These are phyloP conservation scores for Lordiphosa fenestrarum DNA, from an alignment of 2,888 invertebrate species.

Conservation along the genomic window DNA sequence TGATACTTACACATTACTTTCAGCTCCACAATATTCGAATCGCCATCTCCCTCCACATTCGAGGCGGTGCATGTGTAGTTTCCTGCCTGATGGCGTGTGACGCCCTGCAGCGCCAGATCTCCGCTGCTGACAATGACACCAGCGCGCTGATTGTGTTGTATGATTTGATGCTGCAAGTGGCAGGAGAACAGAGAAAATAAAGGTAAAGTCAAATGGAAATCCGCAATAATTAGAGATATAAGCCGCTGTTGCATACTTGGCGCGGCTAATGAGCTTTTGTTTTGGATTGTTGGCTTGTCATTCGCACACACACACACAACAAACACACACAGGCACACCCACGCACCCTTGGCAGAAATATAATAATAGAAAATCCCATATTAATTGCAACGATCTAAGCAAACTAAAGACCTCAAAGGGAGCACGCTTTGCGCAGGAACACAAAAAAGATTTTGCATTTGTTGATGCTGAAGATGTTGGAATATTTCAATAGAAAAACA, in stretches of 20 bases:
- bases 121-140: slow-evolving; percentile 93
- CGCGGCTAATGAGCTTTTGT: slow-evolving; percentile 29
- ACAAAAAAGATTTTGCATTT: too few relatives aligned
- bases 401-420: slow-evolving; percentile 9
- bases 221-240: slow-evolving; percentile 16
- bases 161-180: slow-evolving; percentile 86
- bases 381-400: slow-evolving; percentile 11
- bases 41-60: slow-evolving; percentile 94
- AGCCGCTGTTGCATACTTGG: background rate
- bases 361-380: background rate
- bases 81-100: slow-evolving; percentile 90
- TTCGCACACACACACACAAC: slow-evolving; percentile 5
- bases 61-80: slow-evolving; percentile 94
- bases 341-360: background rate
- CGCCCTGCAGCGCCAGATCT: slow-evolving; percentile 89
- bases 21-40: slow-evolving; percentile 89
- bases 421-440: background rate
- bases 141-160: slow-evolving; percentile 91
- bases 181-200: slow-evolving; percentile 10
- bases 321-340: background rate
- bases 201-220: slow-evolving; percentile 7
- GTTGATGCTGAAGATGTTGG: too few relatives aligned
- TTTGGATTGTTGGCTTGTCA: slow-evolving; percentile 11
- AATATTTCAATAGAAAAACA: too few relatives aligned
- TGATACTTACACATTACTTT: slow-evolving; percentile 94